A percentile compares a stretch with the other conserved stretches of the same genome.
These are phyloP conservation scores for Lagopus muta DNA, from an alignment of 2,113 vertebrate genomes.

Conservation along the genomic window DNA sequence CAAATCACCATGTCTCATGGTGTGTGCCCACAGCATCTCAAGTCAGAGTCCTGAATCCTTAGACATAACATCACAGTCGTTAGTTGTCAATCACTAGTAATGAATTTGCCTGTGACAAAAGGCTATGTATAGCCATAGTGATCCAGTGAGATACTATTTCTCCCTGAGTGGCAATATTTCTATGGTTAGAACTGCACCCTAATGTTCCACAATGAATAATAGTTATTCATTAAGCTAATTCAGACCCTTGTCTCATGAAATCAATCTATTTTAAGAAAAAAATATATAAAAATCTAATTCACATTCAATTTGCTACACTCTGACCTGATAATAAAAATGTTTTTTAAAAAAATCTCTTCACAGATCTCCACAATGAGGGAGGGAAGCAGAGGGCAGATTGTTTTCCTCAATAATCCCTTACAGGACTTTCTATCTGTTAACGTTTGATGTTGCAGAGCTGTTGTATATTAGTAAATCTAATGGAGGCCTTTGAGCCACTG, in stretches of 20 bases:
- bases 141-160: background rate
- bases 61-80: background rate
- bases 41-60: background rate
- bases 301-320: background rate
- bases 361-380: background rate
- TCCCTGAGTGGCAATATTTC: background rate
- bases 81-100: background rate
- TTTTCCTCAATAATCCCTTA: background rate
- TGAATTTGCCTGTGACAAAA: background rate
- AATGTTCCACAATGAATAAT: background rate
- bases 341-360: background rate
- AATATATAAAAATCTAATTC: background rate
- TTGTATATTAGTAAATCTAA: background rate
- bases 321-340: background rate
- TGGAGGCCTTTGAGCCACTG: background rate
- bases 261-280: background rate
- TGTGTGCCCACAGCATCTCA: background rate
- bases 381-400: background rate
- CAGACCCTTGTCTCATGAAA: background rate
- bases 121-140: background rate
- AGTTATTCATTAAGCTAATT: background rate
- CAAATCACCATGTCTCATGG: background rate
- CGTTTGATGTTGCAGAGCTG: background rate
- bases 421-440: background rate
- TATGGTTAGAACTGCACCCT: background rate